Base-by-base conservation (phyloP, 53 echinoderm and acorn worm genomes). In the Actinopyga echinites region DNA sequence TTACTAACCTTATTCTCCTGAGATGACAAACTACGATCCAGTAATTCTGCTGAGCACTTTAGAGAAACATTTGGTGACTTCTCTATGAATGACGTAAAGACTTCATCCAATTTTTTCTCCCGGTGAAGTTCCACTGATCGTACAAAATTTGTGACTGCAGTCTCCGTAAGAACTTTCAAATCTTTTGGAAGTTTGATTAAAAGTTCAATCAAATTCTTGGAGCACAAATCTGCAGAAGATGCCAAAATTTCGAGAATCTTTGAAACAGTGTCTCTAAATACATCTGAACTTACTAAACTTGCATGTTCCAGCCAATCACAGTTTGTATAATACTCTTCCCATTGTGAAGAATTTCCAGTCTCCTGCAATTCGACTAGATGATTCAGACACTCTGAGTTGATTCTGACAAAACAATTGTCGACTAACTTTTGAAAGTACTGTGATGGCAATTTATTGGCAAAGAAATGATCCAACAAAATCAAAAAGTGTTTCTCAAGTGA, bases 401-500 rank as follows among this genome's bases (percentile, higher is more conserved):
- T 25, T 54, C 31, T 43, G 20, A 3, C 7, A 21, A 77, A 77
- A 0, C 49, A 21, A 17, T 32, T 30, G 32, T 77, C 77, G 4
- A 32, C 30, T 32, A 77, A 13, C 30, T 62, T 25, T 62, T 62
- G 62, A 4, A 62, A 62, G 28, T 5, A 30, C 30, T 30, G 62
- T 0, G 54, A 55, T 42, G 71, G 23, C n/a, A 71, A 20, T 8
- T 25, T n/a, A 6, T 6, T 26, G 40, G 71, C 12, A 54, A 77
- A 53, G 54, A 77, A 77, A n/a, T 77, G 53, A 13, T 77, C 77
- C 53, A 77, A 21, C 6, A 77, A 31, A 15, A 30, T 31, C 7
- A 77, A 54, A 32, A 77, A 77, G 30, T 77, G 77, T 55, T 77
- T 77, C 6, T 77, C 53, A 5, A 77, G 77, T 30, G 53, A 77